A percentile compares a stretch with the other conserved stretches of the same genome.
These are phyloP conservation scores for Orthonyx spaldingii DNA, from an alignment of 2,113 vertebrate species.

Conservation along the genomic window DNA sequence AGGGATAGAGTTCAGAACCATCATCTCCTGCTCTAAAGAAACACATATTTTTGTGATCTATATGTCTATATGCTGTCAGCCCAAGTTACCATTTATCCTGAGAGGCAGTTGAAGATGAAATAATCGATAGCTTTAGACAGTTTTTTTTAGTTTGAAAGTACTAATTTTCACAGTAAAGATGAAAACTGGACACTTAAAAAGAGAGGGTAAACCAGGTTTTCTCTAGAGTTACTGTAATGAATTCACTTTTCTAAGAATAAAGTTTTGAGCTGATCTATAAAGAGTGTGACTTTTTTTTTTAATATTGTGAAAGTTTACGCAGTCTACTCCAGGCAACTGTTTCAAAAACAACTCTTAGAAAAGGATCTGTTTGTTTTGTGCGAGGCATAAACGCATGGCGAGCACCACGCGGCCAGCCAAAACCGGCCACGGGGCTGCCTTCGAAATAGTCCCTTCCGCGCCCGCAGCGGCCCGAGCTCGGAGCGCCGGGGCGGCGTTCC, in stretches of 20 bases:
- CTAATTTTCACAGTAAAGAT: background rate
- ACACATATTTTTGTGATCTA: rapidly evolving
- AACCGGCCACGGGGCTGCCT: rapidly evolving
- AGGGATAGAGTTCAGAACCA: background rate
- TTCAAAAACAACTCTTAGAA: background rate
- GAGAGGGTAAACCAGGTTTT: rapidly evolving
- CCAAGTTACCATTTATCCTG: background rate
- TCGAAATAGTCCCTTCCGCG: rapidly evolving
- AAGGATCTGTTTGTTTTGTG: rapidly evolving
- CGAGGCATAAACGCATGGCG: rapidly evolving
- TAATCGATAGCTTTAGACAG: background rate
- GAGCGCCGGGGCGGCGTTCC: no score
- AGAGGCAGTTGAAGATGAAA: background rate
- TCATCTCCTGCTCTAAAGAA: background rate
- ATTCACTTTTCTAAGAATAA: background rate
- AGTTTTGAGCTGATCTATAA: background rate
- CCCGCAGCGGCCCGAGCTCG: rapidly evolving
- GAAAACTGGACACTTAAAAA: background rate
- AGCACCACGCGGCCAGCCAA: rapidly evolving
- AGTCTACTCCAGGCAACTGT: background rate
- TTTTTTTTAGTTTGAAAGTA: background rate
- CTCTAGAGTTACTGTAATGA: background rate
- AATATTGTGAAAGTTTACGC: no score
- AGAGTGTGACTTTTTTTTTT: no score
- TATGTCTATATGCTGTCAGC: background rate